A percentile compares a stretch with the other conserved stretches of the same genome.
Conservation (phyloP, 2,113 vertebrate genomes). For the Lasiurus borealis region DNA sequence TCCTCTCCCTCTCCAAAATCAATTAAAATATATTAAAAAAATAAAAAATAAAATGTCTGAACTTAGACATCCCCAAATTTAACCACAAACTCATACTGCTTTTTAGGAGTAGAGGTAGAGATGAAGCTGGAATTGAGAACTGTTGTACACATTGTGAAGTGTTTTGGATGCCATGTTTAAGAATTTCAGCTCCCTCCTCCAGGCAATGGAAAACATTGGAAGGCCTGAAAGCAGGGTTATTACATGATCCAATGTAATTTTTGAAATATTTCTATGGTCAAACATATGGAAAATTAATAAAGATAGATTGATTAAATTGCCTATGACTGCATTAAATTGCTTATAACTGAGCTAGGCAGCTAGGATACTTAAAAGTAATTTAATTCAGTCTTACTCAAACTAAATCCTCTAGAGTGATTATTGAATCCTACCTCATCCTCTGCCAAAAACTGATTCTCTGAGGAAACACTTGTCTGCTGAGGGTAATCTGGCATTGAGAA, state of each 20-base stretch:
- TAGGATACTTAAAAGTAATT: conserved; percentile 32
- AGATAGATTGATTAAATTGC: conserved; percentile 36
- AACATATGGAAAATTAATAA: conserved; percentile 17
- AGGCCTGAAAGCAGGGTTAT: not conserved
- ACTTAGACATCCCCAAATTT: not conserved
- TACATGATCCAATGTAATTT: not conserved
- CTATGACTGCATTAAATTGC: not conserved
- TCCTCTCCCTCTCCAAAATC: too few species aligned
- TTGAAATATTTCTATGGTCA: not conserved
- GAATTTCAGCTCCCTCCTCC: not conserved
- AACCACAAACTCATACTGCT: not conserved
- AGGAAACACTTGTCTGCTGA: not conserved
- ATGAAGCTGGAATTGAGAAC: not conserved
- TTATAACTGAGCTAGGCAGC: not conserved
- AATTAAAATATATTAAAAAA: too few species aligned
- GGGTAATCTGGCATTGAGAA: not conserved
- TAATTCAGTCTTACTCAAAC: conserved; percentile 32
- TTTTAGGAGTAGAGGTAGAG: not conserved
- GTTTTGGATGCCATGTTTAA: not conserved
- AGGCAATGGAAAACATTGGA: not conserved
- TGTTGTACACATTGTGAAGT: not conserved
- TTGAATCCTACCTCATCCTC: not conserved
- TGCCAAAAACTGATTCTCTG: not conserved
- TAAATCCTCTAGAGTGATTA: not conserved
- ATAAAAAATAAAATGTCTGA: not conserved